A percentile compares a stretch with the other conserved stretches of the same genome.
Evolutionary conservation across 2,888 invertebrate genomes (phyloP).

Genomic region (Dryomyza anilis): DNA sequence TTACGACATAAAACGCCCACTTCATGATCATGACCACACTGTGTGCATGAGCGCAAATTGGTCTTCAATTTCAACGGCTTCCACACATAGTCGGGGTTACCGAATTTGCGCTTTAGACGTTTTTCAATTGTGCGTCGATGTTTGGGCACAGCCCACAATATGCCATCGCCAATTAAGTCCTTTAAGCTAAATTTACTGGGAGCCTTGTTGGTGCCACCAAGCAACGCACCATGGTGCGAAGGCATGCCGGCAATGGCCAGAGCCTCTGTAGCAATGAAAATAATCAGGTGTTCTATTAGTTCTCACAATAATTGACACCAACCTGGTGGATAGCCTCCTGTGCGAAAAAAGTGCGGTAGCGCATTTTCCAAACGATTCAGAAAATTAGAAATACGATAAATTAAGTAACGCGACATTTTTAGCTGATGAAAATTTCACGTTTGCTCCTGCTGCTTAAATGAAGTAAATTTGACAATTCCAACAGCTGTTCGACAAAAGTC

Average conservation of each 20-base stretch:
- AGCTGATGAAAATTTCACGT: constrained; percentile 8
- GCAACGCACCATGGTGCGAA: constrained; percentile 15
- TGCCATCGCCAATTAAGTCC: constrained; percentile 73
- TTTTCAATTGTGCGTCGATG: constrained; percentile 75
- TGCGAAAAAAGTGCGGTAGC: constrained; percentile 49
- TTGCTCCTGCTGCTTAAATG: background rate
- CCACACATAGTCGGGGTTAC: constrained; percentile 69
- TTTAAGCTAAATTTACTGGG: constrained; percentile 63
- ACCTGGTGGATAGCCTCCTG: constrained; percentile 64
- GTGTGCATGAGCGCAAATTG: constrained; percentile 75
- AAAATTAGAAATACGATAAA: constrained; percentile 55
- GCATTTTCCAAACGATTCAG: constrained; percentile 61
- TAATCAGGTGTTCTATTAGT: background rate
- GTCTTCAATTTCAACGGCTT: constrained; percentile 76
- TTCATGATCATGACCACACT: constrained; percentile 86
- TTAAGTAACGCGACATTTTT: constrained; percentile 51
- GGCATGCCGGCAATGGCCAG: constrained; percentile 43
- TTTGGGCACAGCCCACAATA: constrained; percentile 84
- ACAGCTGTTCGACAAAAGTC: background rate
- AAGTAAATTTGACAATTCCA: background rate
- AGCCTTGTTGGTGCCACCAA: too few species aligned
- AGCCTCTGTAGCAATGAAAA: constrained; percentile 19
- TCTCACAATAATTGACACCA: constrained; percentile 21
- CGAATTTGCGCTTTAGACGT: constrained; percentile 75
- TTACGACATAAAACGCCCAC: constrained; percentile 81